Conservation (phyloP, 2,888 invertebrate species). For the Apamea sordens region DNA sequence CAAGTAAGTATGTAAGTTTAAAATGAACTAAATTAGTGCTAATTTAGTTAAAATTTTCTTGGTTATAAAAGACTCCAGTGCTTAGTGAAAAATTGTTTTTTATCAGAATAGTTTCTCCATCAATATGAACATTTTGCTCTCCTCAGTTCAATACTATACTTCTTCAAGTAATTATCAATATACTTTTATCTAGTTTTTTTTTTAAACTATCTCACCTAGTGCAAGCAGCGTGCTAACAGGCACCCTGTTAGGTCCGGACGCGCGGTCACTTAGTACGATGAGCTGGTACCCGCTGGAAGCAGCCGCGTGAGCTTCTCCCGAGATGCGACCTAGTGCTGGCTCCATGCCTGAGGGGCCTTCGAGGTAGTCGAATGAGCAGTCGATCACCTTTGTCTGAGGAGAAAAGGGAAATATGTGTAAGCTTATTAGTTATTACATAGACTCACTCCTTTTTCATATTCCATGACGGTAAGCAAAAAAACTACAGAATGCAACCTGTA, state of each 20-base stretch:
- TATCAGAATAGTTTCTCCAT: background rate
- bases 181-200: background rate
- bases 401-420: too few species aligned
- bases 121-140: background rate
- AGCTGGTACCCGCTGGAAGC: slow-evolving; percentile 95
- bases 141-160: too few species aligned
- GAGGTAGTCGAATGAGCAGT: slow-evolving; percentile 95
- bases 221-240: slow-evolving; percentile 81
- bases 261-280: slow-evolving; percentile 96
- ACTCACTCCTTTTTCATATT: too few species aligned
- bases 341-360: slow-evolving; percentile 94
- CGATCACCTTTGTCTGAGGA: slow-evolving; percentile 93
- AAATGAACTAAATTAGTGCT: too few species aligned
- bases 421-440: too few species aligned
- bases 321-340: slow-evolving; percentile 94
- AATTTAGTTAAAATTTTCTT: too few species aligned
- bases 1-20: too few species aligned
- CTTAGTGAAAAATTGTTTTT: background rate
- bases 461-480: too few species aligned
- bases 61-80: background rate
- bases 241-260: slow-evolving; percentile 88
- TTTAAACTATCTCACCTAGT: slow-evolving; percentile 46
- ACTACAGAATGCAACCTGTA: too few species aligned
- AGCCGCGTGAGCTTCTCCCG: slow-evolving; percentile 95
- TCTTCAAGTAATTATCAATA: background rate